phyloP scores from a whole-genome alignment of 2,888 invertebrate species.

The Agapetus fuscipes region DNA sequence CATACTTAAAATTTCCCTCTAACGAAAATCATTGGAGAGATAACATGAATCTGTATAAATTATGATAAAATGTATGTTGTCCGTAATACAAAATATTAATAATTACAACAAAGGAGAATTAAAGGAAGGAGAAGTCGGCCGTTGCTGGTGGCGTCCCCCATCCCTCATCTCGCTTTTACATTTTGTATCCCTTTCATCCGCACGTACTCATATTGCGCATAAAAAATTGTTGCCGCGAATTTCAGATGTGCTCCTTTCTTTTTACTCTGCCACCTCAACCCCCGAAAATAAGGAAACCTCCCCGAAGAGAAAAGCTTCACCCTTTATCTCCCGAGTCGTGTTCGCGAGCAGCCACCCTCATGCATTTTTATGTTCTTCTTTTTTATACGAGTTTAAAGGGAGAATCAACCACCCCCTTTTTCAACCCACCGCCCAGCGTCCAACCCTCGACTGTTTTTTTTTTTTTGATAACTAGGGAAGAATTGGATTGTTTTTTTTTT shows the following conservation, averaged over 20 bases:
- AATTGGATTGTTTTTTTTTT: slow-evolving; percentile 22
- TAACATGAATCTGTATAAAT: no score
- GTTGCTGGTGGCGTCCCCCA: slow-evolving; percentile 6
- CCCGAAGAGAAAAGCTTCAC: slow-evolving; percentile 21
- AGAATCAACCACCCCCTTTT: slow-evolving; percentile 26
- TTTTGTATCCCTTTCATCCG: slow-evolving; percentile 19
- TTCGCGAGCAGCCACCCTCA: slow-evolving; percentile 52
- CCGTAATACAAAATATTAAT: not conserved
- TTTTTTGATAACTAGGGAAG: slow-evolving; percentile 43
- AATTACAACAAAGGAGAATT: slow-evolving; percentile 19
- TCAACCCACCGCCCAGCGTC: slow-evolving; percentile 5
- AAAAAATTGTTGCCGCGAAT: slow-evolving; percentile 21
- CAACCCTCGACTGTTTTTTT: slow-evolving; percentile 38
- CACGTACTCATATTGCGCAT: slow-evolving; percentile 19
- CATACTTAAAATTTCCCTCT: no score
- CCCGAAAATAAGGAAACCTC: slow-evolving; percentile 14
- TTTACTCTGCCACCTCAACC: slow-evolving; percentile 16
- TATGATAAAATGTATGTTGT: no score
- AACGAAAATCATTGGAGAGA: no score
- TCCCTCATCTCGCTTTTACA: slow-evolving; percentile 8
- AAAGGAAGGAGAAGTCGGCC: slow-evolving; percentile 12
- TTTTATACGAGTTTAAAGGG: slow-evolving; percentile 51
- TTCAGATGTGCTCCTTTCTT: slow-evolving; percentile 20
- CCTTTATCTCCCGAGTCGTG: slow-evolving; percentile 43
- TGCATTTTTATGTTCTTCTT: slow-evolving; percentile 53